These are phyloP conservation scores for Syrrhaptes paradoxus DNA, from an alignment of 2,113 vertebrate species.

Conservation along the genomic window DNA sequence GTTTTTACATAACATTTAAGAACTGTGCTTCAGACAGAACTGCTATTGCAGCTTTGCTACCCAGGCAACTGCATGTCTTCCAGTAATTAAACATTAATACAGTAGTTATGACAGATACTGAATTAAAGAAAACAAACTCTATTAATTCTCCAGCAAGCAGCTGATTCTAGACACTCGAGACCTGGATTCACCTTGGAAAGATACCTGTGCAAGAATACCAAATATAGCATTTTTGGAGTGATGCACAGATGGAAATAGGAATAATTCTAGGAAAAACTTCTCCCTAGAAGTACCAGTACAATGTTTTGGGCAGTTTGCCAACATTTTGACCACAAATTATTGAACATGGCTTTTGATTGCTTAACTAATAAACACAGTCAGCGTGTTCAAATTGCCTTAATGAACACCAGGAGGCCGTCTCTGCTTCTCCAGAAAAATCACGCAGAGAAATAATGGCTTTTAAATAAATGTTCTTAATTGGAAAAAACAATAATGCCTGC, in stretches of 20 bases:
- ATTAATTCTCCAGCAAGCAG: neutral
- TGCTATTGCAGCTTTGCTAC: neutral
- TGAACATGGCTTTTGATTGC: neutral
- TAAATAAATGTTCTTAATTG: neutral
- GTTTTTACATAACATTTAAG: neutral
- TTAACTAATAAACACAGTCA: neutral
- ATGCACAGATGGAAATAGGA: neutral
- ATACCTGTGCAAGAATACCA: neutral
- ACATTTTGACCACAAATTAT: neutral
- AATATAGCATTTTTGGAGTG: neutral
- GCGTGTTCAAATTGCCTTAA: neutral
- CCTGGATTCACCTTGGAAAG: neutral
- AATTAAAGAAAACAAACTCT: neutral
- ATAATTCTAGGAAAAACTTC: neutral
- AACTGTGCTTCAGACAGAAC: neutral
- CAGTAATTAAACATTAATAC: neutral
- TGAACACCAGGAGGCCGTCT: neutral
- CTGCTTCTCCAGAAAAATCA: neutral
- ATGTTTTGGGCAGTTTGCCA: neutral
- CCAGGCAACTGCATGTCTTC: neutral
- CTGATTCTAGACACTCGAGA: neutral
- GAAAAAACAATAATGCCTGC: neutral
- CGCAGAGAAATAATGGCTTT: rapidly evolving
- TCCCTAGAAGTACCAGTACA: neutral
- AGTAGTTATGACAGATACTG: neutral